Conservation (phyloP, 1,140 invertebrate species). For the Atta texana region DNA sequence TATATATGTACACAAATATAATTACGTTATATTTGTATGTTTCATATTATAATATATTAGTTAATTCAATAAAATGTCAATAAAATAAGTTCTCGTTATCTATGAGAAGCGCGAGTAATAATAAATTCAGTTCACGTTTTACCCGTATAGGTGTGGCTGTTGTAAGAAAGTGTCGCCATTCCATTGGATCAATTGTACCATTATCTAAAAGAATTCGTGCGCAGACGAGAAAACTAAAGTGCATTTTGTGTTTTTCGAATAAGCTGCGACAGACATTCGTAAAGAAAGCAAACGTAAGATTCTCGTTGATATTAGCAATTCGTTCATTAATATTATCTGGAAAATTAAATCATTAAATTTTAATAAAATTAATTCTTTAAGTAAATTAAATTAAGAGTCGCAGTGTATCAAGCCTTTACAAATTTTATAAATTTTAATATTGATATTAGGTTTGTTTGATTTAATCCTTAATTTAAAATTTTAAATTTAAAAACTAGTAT, state of each 20-base stretch:
- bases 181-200: conserved; percentile 85
- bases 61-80: not conserved
- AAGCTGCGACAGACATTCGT: conserved; percentile 91
- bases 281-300: conserved; percentile 90
- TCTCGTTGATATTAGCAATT: conserved; percentile 89
- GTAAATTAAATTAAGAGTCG: conserved; percentile 8
- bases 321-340: conserved; percentile 89
- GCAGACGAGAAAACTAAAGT: conserved; percentile 89
- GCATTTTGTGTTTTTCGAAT: conserved; percentile 91
- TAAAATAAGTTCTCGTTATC: not conserved
- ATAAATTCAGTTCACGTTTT: conserved; percentile 53
- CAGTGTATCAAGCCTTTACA: not conserved
- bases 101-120: not conserved
- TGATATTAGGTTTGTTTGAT: not conserved
- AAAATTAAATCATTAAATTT: conserved; percentile 69
- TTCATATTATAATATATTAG: not conserved
- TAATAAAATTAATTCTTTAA: not conserved
- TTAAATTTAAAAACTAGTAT: too few relatives aligned
- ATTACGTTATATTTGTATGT: not conserved
- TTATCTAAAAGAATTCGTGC: conserved; percentile 85
- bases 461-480: not conserved
- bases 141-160: conserved; percentile 72
- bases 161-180: conserved; percentile 89
- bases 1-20: not conserved
- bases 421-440: not conserved